Evolutionary conservation across 2,888 invertebrate species (phyloP).

Genomic region (Phyllotreta cruciferae): DNA sequence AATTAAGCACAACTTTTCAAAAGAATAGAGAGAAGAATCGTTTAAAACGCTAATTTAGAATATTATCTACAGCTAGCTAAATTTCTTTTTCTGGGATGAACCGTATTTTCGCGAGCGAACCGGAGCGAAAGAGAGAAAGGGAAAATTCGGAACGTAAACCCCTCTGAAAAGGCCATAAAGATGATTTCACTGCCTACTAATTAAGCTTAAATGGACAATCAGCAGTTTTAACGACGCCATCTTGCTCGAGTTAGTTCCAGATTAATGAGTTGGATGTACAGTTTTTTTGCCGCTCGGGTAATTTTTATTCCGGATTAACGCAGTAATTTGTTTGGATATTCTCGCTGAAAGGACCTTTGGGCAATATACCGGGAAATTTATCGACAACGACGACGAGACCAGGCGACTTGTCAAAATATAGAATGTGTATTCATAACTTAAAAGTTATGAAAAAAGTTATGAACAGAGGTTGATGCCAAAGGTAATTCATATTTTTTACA

Average conservation of each 20-base stretch:
- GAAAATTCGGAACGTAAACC: conserved; percentile 17
- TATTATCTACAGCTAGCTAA: no score
- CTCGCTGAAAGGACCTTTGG: conserved; percentile 19
- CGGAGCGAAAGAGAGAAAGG: background rate
- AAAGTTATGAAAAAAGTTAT: no score
- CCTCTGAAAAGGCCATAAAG: conserved; percentile 46
- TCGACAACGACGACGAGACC: background rate
- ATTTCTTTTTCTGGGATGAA: no score
- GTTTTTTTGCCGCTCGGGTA: conserved; percentile 40
- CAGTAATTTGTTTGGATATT: conserved; percentile 51
- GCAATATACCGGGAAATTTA: conserved; percentile 18
- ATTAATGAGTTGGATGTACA: conserved; percentile 54
- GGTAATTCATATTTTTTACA: no score
- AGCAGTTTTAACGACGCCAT: conserved; percentile 59
- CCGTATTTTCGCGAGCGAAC: no score
- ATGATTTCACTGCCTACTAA: conserved; percentile 57
- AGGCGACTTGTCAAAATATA: no score
- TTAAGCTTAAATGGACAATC: conserved; percentile 60
- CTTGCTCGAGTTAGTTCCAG: conserved; percentile 57
- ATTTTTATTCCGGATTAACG: conserved; percentile 47
- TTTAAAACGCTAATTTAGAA: no score
- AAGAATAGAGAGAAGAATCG: no score
- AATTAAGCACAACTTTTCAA: no score
- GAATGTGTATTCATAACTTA: no score
- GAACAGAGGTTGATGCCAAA: no score